Percentiles rank a stretch among this genome's conserved stretches.
Conservation (phyloP, 2,113 vertebrate genomes). For the Brachyhypopomus gauderio region DNA sequence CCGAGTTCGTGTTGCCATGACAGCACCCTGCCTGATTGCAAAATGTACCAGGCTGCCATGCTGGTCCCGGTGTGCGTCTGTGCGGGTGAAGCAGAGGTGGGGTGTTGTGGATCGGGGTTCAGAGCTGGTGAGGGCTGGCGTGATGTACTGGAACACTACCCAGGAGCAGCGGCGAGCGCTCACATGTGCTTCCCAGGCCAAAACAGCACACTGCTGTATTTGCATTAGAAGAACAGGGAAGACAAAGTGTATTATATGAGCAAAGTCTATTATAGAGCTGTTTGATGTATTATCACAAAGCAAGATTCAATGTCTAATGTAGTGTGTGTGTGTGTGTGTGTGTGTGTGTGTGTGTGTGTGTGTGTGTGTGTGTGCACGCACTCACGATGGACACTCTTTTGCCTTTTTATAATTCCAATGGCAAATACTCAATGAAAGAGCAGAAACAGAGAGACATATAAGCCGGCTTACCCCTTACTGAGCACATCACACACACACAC, state of each 20-base stretch:
- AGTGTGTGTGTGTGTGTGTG: neutral
- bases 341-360: neutral
- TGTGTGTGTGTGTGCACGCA: constrained; percentile 28
- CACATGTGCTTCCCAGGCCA: neutral
- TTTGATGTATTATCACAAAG: neutral
- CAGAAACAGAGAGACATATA: constrained; percentile 39
- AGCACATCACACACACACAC: constrained; percentile 19
- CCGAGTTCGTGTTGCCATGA: neutral
- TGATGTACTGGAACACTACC: neutral
- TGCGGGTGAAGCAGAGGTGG: neutral
- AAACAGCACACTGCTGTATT: neutral
- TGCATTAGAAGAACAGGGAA: no score
- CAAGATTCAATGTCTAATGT: neutral
- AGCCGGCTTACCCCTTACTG: constrained; percentile 32
- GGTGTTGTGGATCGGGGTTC: neutral
- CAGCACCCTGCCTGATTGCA: neutral
- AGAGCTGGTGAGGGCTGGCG: neutral
- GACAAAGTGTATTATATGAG: no score
- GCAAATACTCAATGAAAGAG: constrained; percentile 43
- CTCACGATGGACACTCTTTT: constrained; percentile 34
- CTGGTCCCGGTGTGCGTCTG: neutral
- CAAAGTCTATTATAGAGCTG: neutral
- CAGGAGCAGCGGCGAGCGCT: neutral
- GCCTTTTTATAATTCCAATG: constrained; percentile 43
- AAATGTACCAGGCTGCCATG: neutral